Percentiles rank a stretch among this genome's conserved stretches.
Conservation (phyloP, 2,113 vertebrate genomes). For the Siphamia tubifer region DNA sequence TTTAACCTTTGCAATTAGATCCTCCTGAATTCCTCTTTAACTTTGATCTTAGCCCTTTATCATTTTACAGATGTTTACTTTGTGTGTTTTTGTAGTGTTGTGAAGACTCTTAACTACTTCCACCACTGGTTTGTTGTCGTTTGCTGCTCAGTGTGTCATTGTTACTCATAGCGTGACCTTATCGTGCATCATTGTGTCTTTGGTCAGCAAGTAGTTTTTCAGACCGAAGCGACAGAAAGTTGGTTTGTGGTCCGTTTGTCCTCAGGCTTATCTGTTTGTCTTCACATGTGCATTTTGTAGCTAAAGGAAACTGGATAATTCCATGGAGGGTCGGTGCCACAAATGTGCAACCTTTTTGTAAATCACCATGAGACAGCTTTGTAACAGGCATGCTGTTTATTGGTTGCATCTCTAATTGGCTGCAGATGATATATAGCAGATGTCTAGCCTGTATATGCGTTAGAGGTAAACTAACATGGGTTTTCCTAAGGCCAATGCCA, state of each 20-base stretch:
- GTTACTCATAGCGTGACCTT: neutral
- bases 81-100: too few relatives aligned
- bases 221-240: neutral
- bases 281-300: neutral
- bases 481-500: too few relatives aligned
- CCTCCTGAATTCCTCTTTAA: too few relatives aligned
- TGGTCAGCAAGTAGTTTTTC: neutral
- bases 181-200: neutral
- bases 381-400: neutral
- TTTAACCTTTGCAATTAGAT: too few relatives aligned
- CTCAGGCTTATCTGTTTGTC: neutral
- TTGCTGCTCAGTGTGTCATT: neutral
- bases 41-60: too few relatives aligned
- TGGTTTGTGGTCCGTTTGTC: neutral
- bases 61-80: too few relatives aligned
- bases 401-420: neutral
- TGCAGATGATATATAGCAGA: too few relatives aligned
- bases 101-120: too few relatives aligned
- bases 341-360: neutral
- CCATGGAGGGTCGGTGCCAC: too few relatives aligned
- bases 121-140: neutral
- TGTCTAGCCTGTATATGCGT: too few relatives aligned
- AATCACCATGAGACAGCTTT: neutral
- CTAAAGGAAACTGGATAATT: conserved; percentile 13
- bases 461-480: too few relatives aligned